Evolutionary conservation across 2,888 invertebrate species (phyloP), one percentile per base, ranked within the genome.

Genomic region (Spialia ferax): DNA sequence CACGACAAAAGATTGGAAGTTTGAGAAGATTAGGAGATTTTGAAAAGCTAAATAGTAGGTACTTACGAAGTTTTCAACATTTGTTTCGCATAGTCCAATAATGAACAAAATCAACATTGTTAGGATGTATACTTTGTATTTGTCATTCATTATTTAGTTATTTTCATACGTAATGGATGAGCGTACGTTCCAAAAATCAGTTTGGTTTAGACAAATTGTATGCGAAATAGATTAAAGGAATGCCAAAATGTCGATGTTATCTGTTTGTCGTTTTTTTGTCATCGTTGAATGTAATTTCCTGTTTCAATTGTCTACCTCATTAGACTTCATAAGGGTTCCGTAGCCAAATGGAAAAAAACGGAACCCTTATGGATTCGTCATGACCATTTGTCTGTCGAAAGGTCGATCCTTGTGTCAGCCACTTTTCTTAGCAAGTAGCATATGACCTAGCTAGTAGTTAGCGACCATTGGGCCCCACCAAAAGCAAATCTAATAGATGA

Each of bases 41-140:
- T 63, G 13, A 55, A 23, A 56, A 54, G 66, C 61, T 64, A 63
- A 65, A 65, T 61, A 38, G 52, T 68, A 84, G 50, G 52, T 68
- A 84, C 86, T 83, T 70, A 87, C 86, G 69, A 79, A 86, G 63
- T 79, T 83, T 11, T 79, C 77, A 15, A 71, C 72, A 68, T 81
- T 76, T 55, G 73, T 73, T 70, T 81, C 80, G 68, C 77, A 77
- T 15, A 76, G 69, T 42, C 72, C 74, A 48, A 55, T 73, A 71
- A 32, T 74, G 70, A 55, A 70, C 54, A 75, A 74, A 61, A 77
- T 50, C 38, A 82, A 69, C 57, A 80, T 68, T 7, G 15, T 42
- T 2, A 42, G 15, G 5, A 42, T 0, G 23, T 18, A 35, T 48
- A 48, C 35, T 29, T 8, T 42, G 15, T 42, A 15, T 42, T 42